Evolutionary conservation across 2,797 vertebrate genomes (phyloP).

Genomic region (Erethizon dorsatum): DNA sequence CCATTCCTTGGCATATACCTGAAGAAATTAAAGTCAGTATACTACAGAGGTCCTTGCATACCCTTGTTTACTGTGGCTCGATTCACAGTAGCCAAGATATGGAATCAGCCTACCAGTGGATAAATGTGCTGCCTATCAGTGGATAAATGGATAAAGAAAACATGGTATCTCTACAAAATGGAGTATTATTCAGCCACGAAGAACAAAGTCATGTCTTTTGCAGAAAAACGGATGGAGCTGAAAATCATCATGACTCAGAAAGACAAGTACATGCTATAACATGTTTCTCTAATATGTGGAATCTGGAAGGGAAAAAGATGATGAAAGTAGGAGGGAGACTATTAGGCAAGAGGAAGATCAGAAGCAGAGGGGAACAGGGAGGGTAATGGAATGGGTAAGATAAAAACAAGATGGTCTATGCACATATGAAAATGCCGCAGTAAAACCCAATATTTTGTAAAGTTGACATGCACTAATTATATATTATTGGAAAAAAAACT

Average conservation of each 20-base stretch:
- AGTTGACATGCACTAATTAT: neutral
- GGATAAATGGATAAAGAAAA: neutral
- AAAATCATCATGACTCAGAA: neutral
- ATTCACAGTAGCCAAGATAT: neutral
- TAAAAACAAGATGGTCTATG: neutral
- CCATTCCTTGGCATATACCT: neutral
- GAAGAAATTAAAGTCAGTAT: neutral
- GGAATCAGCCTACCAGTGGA: neutral
- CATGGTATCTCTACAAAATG: neutral
- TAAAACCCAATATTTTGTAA: neutral
- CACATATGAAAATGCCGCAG: neutral
- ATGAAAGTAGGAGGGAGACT: neutral
- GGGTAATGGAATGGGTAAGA: neutral
- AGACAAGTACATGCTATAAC: neutral
- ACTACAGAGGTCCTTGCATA: neutral
- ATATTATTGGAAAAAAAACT: neutral
- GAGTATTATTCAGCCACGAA: slow-evolving; percentile 37
- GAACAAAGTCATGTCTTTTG: neutral
- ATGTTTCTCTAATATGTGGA: neutral
- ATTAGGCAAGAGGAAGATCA: neutral
- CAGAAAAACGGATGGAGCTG: neutral
- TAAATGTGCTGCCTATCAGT: neutral
- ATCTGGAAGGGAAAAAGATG: neutral
- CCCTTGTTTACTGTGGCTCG: neutral
- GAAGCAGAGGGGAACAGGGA: neutral